These are phyloP conservation scores for Cataglyphis cursor DNA, from an alignment of 2,888 invertebrate genomes.

Conservation along the genomic window DNA sequence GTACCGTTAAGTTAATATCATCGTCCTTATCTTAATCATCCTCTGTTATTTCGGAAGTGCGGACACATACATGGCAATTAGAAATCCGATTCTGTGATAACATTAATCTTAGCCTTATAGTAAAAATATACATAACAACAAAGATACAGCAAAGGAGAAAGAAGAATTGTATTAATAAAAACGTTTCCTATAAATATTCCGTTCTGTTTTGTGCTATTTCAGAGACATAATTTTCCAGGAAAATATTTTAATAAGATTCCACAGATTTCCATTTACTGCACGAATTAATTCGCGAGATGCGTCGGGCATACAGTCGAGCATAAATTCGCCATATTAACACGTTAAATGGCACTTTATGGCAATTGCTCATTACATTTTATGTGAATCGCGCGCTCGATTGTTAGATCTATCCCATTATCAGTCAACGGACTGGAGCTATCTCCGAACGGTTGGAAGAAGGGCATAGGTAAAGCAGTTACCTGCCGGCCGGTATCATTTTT, in stretches of 20 bases:
- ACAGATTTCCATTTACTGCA: background rate
- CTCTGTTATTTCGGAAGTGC: slow-evolving; percentile 19
- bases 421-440: slow-evolving; percentile 42
- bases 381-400: slow-evolving; percentile 59
- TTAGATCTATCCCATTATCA: slow-evolving; percentile 62
- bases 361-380: slow-evolving; percentile 49
- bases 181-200: slow-evolving; percentile 16
- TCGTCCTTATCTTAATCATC: background rate
- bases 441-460: slow-evolving; percentile 50
- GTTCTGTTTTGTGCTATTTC: background rate
- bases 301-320: background rate
- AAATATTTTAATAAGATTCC: slow-evolving; percentile 5
- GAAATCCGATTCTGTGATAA: slow-evolving; percentile 10
- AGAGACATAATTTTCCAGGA: background rate
- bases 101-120: background rate
- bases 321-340: slow-evolving; percentile 35
- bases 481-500: slow-evolving; percentile 66
- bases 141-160: background rate
- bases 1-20: background rate
- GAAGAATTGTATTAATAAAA: background rate
- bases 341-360: slow-evolving; percentile 31
- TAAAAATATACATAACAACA: background rate
- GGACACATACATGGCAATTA: background rate
- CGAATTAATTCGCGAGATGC: background rate
- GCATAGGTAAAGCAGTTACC: slow-evolving; percentile 63